phyloP scores from a whole-genome alignment of 1,140 invertebrate genomes.

The Papilio polyxenes region DNA sequence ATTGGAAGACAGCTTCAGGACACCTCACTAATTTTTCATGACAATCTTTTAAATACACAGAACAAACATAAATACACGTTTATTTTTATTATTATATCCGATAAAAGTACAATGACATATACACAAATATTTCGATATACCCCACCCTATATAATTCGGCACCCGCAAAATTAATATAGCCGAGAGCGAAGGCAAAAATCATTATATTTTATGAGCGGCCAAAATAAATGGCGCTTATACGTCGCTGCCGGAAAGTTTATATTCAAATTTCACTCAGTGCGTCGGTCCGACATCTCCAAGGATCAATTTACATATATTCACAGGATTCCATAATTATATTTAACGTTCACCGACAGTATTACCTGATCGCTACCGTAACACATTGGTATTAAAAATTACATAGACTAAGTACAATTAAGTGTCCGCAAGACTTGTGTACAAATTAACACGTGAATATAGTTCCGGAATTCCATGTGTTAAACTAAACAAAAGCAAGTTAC shows the following conservation, averaged over 20 bases:
- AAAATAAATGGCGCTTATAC: slow-evolving; percentile 78
- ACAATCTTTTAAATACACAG: no score
- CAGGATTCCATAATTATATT: slow-evolving; percentile 73
- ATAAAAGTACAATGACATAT: slow-evolving; percentile 38
- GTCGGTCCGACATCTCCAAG: slow-evolving; percentile 73
- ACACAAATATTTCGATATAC: slow-evolving; percentile 61
- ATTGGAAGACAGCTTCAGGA: no score
- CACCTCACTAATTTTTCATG: no score
- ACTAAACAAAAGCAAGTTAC: no score
- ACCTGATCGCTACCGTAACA: not conserved
- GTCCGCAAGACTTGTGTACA: no score
- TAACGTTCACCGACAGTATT: slow-evolving; percentile 41
- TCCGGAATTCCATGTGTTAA: no score
- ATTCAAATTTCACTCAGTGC: slow-evolving; percentile 77
- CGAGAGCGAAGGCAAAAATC: slow-evolving; percentile 75
- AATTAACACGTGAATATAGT: no score
- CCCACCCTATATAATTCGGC: slow-evolving; percentile 55
- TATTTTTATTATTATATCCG: slow-evolving; percentile 14
- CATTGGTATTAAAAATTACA: no score
- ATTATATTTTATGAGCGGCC: slow-evolving; percentile 78
- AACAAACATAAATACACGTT: no score
- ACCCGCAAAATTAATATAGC: slow-evolving; percentile 74
- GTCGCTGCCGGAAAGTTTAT: slow-evolving; percentile 73
- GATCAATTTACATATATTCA: slow-evolving; percentile 80
- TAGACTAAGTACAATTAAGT: no score